phyloP scores from a whole-genome alignment of 1,140 invertebrate species.

The Meloidogyne chitwoodi region DNA sequence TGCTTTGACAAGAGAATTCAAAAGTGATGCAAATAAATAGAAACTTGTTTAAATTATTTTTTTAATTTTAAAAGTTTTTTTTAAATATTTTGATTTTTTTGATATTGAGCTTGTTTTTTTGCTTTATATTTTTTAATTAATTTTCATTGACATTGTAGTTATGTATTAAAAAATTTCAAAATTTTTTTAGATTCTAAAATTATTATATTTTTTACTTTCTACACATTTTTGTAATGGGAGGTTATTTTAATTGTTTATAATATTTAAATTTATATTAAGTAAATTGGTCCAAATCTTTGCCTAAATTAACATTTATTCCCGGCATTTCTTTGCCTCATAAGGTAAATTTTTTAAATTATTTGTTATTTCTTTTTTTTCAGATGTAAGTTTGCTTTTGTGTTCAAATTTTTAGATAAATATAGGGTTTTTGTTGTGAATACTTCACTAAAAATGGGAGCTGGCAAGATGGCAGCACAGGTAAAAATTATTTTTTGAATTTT shows the following conservation, averaged over 20 bases:
- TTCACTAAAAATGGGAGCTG: slow-evolving; percentile 66
- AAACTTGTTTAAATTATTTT: neutral
- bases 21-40: neutral
- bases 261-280: neutral
- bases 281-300: neutral
- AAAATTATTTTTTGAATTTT: neutral
- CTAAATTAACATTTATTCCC: neutral
- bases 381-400: neutral
- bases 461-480: slow-evolving; percentile 68
- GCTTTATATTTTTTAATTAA: too few species aligned
- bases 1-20: neutral
- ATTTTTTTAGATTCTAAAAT: too few species aligned
- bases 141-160: too few species aligned
- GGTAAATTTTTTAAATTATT: neutral
- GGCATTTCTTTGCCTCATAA: neutral
- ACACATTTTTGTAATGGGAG: neutral
- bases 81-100: too few species aligned
- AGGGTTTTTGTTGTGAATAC: slow-evolving; percentile 69
- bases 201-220: neutral
- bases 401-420: slow-evolving; percentile 20
- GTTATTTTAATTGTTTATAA: neutral
- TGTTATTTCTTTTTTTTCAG: neutral
- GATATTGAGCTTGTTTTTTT: too few species aligned
- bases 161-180: too few species aligned
- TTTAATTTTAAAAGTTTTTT: too few species aligned